These are phyloP conservation scores for Atlantisia rogersi DNA, from an alignment of 2,113 vertebrate species.

Conservation along the genomic window DNA sequence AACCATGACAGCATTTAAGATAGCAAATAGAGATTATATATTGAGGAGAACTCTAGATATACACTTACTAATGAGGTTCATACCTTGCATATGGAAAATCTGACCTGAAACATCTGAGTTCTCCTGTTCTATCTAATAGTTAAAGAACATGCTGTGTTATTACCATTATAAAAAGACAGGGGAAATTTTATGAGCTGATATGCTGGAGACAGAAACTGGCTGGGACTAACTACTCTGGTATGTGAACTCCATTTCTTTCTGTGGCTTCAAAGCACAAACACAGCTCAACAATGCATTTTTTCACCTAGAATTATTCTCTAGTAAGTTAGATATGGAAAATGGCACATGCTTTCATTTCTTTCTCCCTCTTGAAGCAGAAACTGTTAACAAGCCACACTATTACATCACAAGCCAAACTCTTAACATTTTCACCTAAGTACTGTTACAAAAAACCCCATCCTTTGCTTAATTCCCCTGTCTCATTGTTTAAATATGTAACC, in stretches of 20 bases:
- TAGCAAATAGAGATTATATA: not conserved
- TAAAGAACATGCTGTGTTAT: not conserved
- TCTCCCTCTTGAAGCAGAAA: not conserved
- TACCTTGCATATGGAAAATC: not conserved
- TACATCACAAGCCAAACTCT: too few species aligned
- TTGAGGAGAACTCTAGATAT: not conserved
- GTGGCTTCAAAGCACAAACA: constrained; percentile 7
- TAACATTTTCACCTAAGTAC: not conserved
- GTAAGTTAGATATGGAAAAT: not conserved
- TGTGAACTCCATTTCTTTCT: not conserved
- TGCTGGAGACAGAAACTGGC: constrained; percentile 39
- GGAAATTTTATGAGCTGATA: constrained; percentile 49
- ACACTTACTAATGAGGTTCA: not conserved
- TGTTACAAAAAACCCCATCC: not conserved
- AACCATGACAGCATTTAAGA: not conserved
- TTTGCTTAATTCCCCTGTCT: not conserved
- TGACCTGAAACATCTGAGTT: not conserved
- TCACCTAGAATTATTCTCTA: not conserved
- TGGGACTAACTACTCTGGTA: constrained; percentile 14
- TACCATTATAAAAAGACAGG: not conserved
- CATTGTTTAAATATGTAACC: not conserved
- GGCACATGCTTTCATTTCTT: not conserved
- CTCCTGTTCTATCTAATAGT: not conserved
- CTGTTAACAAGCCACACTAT: not conserved
- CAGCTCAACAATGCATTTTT: not conserved